Evolutionary conservation across 2,888 invertebrate species (phyloP).

Genomic region (Pristionchus entomophagus): DNA sequence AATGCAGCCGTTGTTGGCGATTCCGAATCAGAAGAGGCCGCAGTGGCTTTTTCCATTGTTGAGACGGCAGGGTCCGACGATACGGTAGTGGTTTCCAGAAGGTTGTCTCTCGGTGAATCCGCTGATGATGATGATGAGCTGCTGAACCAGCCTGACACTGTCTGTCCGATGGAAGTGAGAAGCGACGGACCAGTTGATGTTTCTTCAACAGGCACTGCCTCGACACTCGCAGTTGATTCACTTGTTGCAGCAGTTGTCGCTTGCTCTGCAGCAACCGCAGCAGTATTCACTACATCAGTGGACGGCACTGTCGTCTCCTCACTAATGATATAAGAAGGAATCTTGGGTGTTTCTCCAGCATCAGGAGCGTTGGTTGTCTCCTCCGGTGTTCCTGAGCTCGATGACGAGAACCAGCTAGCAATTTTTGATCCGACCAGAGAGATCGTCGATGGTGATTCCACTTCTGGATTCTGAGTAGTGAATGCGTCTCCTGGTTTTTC

Average conservation of each 20-base stretch:
- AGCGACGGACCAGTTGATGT: not conserved
- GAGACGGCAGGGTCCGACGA: not conserved
- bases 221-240: not conserved
- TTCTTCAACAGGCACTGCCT: not conserved
- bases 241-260: no score
- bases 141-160: not conserved
- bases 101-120: not conserved
- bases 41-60: not conserved
- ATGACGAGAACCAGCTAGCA: not conserved
- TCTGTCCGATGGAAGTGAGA: not conserved
- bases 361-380: not conserved
- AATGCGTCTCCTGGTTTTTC: not conserved
- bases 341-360: not conserved
- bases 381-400: no score
- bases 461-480: no score
- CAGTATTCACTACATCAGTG: not conserved
- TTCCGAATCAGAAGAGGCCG: not conserved
- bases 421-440: not conserved
- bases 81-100: not conserved
- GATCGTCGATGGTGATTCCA: not conserved
- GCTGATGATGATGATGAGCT: not conserved
- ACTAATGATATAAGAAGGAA: not conserved
- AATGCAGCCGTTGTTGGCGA: not conserved
- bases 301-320: not conserved
- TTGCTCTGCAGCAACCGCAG: no score